Conservation (phyloP, 2,888 invertebrate genomes). For the Sturmia bella region DNA sequence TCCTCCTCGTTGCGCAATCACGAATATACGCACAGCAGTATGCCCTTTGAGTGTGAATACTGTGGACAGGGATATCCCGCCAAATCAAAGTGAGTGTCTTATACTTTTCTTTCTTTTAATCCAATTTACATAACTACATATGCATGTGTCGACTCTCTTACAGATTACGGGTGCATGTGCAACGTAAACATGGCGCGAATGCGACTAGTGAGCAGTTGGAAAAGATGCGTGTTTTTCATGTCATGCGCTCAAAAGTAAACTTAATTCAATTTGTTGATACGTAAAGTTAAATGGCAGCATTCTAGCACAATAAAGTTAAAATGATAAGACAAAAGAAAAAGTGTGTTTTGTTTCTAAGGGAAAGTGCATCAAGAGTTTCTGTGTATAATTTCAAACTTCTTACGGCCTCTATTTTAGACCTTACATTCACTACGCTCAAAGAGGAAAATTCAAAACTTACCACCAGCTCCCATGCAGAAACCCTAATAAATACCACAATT, state of each 20-base stretch:
- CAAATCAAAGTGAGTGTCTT: slow-evolving; percentile 73
- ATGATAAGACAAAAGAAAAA: background rate
- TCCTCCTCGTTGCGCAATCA: slow-evolving; percentile 75
- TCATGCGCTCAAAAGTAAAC: slow-evolving; percentile 73
- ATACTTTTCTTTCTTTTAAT: background rate
- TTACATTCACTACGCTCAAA: background rate
- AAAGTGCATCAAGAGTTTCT: background rate
- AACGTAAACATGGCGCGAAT: slow-evolving; percentile 72
- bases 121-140: slow-evolving; percentile 1
- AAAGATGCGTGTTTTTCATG: slow-evolving; percentile 75
- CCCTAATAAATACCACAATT: slow-evolving; percentile 9
- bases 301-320: background rate
- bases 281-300: background rate
- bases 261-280: slow-evolving; percentile 69
- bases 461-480: background rate
- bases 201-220: slow-evolving; percentile 73
- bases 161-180: slow-evolving; percentile 74
- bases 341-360: background rate
- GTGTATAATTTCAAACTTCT: background rate
- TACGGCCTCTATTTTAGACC: slow-evolving; percentile 41
- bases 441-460: background rate
- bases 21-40: slow-evolving; percentile 73
- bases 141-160: slow-evolving; percentile 10
- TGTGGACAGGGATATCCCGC: slow-evolving; percentile 74
- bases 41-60: slow-evolving; percentile 76